These are phyloP conservation scores for Zonitis immaculata DNA, from an alignment of 2,888 invertebrate genomes.

Conservation along the genomic window DNA sequence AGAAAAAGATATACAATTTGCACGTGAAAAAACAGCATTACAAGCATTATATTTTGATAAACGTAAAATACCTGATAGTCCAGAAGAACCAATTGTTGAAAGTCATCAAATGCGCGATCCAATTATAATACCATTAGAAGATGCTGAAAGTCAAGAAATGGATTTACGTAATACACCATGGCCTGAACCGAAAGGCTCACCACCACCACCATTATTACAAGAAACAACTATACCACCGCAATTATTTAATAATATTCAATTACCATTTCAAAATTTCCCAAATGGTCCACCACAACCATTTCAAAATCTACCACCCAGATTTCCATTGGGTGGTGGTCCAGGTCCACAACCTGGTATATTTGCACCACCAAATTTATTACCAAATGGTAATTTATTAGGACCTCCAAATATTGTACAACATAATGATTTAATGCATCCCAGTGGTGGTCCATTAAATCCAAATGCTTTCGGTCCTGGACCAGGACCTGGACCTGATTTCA, in stretches of 20 bases:
- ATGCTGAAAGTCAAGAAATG: conserved; percentile 79
- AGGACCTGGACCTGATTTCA: conserved; percentile 41
- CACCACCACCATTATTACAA: conserved; percentile 43
- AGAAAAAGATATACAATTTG: conserved; percentile 82
- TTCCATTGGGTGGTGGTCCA: conserved; percentile 23
- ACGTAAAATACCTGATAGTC: conserved; percentile 79
- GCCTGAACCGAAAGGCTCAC: conserved; percentile 77
- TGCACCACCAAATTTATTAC: conserved; percentile 39
- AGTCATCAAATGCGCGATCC: conserved; percentile 72
- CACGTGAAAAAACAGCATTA: conserved; percentile 78
- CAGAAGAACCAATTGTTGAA: conserved; percentile 83
- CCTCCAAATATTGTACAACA: conserved; percentile 42
- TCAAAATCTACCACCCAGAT: conserved; percentile 32
- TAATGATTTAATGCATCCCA: conserved; percentile 47
- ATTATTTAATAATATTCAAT: conserved; percentile 52
- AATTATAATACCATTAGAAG: conserved; percentile 81
- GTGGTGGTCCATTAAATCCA: conserved; percentile 35
- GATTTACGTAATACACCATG: conserved; percentile 74
- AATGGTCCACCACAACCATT: conserved; percentile 50
- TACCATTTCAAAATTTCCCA: conserved; percentile 48
- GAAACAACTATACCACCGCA: conserved; percentile 40
- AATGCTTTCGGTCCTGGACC: conserved; percentile 50
- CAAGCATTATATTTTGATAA: conserved; percentile 78
- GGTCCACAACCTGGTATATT: conserved; percentile 25
- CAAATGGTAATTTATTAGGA: conserved; percentile 32